Percentiles rank a stretch among this genome's conserved stretches.
phyloP scores from a whole-genome alignment of 2,797 vertebrate genomes.

The Falco rusticolus region DNA sequence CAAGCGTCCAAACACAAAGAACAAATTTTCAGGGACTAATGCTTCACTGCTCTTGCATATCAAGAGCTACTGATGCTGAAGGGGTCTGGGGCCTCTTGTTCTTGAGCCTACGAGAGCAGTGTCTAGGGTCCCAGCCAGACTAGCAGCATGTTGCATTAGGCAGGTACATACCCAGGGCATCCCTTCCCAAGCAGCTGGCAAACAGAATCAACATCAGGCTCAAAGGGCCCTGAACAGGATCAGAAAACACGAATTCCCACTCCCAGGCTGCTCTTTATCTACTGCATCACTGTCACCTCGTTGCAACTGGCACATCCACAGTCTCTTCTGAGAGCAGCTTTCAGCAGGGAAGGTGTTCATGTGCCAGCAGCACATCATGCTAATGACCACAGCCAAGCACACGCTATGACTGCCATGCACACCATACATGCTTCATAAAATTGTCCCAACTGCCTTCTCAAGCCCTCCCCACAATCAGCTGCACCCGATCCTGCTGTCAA shows the following conservation, averaged over 20 bases:
- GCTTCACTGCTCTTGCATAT: neutral
- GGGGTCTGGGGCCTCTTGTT: neutral
- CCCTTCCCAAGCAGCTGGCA: neutral
- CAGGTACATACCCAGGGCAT: neutral
- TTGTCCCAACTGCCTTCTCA: neutral
- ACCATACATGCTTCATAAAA: neutral
- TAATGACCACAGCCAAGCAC: neutral
- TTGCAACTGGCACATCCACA: neutral
- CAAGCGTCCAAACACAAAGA: neutral
- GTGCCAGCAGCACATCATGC: conserved; percentile 22
- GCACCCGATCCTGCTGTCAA: neutral
- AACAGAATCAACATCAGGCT: neutral
- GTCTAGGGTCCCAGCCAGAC: neutral
- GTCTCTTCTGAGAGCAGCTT: neutral
- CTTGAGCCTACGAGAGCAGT: neutral
- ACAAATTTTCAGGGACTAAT: neutral
- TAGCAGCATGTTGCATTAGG: neutral
- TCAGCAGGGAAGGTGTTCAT: neutral
- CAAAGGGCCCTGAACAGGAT: neutral
- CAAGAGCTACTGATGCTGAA: neutral
- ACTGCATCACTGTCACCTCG: neutral
- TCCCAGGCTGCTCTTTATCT: conserved; percentile 1
- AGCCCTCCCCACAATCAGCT: neutral
- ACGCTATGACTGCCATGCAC: neutral
- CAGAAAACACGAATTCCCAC: neutral